Conservation (phyloP, 2,888 invertebrate species). For the Acanthococcus lagerstroemiae region DNA sequence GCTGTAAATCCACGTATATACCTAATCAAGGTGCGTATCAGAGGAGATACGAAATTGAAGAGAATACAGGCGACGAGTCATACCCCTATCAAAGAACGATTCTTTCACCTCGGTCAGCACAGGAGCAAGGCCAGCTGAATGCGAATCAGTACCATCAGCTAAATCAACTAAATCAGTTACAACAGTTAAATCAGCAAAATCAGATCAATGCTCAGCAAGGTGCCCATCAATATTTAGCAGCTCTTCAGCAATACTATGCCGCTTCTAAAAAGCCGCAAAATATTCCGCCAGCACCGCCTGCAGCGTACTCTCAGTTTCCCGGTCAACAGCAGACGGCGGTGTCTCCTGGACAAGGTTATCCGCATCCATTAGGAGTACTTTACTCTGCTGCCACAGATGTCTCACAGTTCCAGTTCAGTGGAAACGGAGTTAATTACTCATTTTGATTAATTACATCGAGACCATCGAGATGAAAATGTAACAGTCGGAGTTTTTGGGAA, state of each 20-base stretch:
- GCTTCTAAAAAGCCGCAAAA: not conserved
- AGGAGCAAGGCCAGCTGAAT: not conserved
- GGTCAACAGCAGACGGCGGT: not conserved
- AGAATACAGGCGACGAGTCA: not conserved
- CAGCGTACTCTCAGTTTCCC: not conserved
- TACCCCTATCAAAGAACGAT: not conserved
- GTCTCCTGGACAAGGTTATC: not conserved
- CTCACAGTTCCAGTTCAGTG: conserved; percentile 33
- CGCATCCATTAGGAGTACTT: conserved; percentile 30
- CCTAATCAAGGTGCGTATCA: too few relatives aligned
- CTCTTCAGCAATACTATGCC: not conserved
- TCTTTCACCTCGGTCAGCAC: not conserved
- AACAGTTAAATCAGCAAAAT: not conserved
- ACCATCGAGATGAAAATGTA: too few relatives aligned
- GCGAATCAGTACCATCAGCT: not conserved
- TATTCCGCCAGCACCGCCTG: not conserved
- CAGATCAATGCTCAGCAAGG: not conserved
- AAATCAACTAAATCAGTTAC: not conserved
- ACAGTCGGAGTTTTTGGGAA: too few relatives aligned
- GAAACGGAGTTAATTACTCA: conserved; percentile 34
- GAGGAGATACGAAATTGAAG: not conserved
- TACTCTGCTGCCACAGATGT: conserved; percentile 34
- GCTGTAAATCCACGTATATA: too few relatives aligned
- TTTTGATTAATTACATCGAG: too few relatives aligned
- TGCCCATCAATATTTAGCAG: not conserved